Percentiles rank a stretch among this genome's conserved stretches.
These are phyloP conservation scores for Drosophila buzzatii DNA, from an alignment of 2,888 invertebrate genomes.

Conservation along the genomic window DNA sequence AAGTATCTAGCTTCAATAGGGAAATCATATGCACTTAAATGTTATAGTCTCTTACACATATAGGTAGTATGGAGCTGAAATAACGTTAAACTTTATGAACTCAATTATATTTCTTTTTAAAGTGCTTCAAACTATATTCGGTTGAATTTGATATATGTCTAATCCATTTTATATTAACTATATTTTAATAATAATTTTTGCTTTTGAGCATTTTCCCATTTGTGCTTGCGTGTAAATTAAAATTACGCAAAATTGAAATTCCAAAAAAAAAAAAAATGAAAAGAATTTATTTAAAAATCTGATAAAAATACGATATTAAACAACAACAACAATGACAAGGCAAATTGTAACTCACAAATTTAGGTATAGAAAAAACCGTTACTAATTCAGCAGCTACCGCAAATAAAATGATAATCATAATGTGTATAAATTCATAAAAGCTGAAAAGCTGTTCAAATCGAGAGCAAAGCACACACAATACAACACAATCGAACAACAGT, in stretches of 20 bases:
- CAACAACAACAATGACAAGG: not conserved
- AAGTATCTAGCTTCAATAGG: too few species aligned
- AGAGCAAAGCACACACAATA: constrained; percentile 51
- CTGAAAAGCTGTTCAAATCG: constrained; percentile 52
- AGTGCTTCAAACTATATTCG: not conserved
- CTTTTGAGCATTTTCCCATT: constrained; percentile 16
- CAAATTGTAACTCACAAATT: constrained; percentile 27
- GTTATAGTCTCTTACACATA: too few species aligned
- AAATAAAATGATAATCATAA: constrained; percentile 41
- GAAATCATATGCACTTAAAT: too few species aligned
- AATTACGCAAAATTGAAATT: not conserved
- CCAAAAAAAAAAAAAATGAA: not conserved
- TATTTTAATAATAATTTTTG: not conserved
- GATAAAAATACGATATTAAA: constrained; percentile 16
- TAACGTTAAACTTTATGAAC: too few species aligned
- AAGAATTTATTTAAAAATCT: constrained; percentile 17
- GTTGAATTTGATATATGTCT: not conserved
- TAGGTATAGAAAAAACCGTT: constrained; percentile 32
- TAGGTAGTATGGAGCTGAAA: too few species aligned
- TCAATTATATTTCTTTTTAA: not conserved
- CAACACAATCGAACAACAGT: constrained; percentile 8
- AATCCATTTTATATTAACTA: not conserved
- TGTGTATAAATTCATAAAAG: constrained; percentile 24
- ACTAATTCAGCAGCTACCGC: constrained; percentile 48
- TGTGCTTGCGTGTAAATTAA: constrained; percentile 6